Percentiles rank a stretch among this genome's conserved stretches.
Conservation (phyloP, 1,140 invertebrate genomes). For the Drosophila triauraria region DNA sequence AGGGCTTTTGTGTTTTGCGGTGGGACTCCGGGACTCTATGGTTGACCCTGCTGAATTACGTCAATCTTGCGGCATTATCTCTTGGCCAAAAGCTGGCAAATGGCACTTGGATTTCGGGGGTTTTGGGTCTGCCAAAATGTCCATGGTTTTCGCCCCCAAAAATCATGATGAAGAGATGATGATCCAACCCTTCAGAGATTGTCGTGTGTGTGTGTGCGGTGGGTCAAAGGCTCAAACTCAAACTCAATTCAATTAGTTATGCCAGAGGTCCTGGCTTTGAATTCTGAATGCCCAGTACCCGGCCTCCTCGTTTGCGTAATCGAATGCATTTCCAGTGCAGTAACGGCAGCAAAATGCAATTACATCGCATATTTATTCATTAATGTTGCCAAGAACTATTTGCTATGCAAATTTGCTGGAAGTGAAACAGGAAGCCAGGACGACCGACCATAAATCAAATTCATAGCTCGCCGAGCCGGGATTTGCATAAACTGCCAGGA, state of each 20-base stretch:
- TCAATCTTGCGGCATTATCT: slow-evolving; percentile 50
- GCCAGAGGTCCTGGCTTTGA: slow-evolving; percentile 6
- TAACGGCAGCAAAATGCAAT: slow-evolving; percentile 31
- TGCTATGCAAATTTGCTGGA: slow-evolving; percentile 43
- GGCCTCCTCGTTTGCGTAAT: background rate
- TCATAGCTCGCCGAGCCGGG: slow-evolving; percentile 47
- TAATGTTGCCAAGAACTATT: slow-evolving; percentile 39
- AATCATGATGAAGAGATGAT: slow-evolving; percentile 12
- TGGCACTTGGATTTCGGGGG: slow-evolving; percentile 10
- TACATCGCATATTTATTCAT: slow-evolving; percentile 53
- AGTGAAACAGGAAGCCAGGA: slow-evolving; percentile 36
- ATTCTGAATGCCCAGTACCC: too few species aligned
- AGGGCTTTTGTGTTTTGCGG: slow-evolving; percentile 38
- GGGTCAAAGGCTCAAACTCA: slow-evolving; percentile 17
- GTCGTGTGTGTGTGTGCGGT: background rate
- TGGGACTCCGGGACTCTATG: slow-evolving; percentile 14
- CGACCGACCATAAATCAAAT: slow-evolving; percentile 59
- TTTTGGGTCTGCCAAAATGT: slow-evolving; percentile 2
- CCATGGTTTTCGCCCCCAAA: background rate
- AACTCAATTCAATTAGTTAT: slow-evolving; percentile 47
- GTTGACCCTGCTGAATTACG: slow-evolving; percentile 46
- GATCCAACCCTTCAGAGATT: slow-evolving; percentile 30
- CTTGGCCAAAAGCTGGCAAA: slow-evolving; percentile 14
- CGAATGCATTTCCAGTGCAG: slow-evolving; percentile 5
- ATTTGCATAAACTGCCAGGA: slow-evolving; percentile 37